Evolutionary conservation across 1,140 invertebrate genomes (phyloP), one percentile per base, ranked within the genome.

Genomic region (Caenorhabditis brenneri): DNA sequence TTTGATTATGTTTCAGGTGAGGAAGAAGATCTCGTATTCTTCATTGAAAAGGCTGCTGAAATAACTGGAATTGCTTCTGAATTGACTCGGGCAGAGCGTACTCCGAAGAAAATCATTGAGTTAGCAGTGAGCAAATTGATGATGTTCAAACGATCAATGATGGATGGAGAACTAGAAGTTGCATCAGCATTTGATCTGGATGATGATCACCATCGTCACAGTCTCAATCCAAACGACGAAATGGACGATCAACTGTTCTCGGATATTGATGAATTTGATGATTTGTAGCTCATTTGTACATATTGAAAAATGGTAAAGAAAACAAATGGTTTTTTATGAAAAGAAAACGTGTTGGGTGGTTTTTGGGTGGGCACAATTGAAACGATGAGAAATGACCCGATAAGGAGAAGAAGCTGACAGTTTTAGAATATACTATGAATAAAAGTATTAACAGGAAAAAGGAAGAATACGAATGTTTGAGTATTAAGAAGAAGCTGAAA

Each of bases 31-130:
- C 91, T 99, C 82, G 95, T 97, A 88, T 96, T 97, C 91, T 97
- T 94, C 89, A 94, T 98, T 1, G 92, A 94, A 65, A 96, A 97
- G 92, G 96, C 96, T 91, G 95, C 95, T 0, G 94, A 95, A 69
- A 94, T 96, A 79, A 91, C 95, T 51, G 94, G 92, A 55, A 90
- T 93, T 24, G 89, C 91, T 7, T 88, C 90, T 53, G 91, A 91
- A 55, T 88, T 93, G 33, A 79, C 90, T 92, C 0, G 85, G 24
- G 91, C 91, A 39, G 88, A 90, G 42, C 86, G 92, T 49, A 91
- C 92, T 85, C 92, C 93, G 12, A 93, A 93, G 87, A 91, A 92
- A 83, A 92, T 94, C 55, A 86, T 94, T 29, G 93, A 93, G 85
- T 92, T 74, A n/a, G 65, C 36, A 1, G 36, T 42, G 36, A 74